Conservation (phyloP, 2,888 invertebrate species). For the Harpalus rubripes region DNA sequence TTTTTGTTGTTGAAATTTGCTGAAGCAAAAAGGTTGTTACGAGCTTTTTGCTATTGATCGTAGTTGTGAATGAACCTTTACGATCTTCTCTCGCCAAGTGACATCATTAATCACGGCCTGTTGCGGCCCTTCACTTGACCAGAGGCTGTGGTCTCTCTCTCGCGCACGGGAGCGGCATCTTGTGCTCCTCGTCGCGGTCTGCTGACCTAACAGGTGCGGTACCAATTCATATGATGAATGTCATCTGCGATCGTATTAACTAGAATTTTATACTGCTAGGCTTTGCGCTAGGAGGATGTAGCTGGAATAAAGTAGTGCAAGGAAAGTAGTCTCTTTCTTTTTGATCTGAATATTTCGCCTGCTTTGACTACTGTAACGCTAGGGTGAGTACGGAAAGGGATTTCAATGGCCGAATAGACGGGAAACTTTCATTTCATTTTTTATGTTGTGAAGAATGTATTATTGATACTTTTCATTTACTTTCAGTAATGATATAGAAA, state of each 20-base stretch:
- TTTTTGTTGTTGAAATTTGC: conserved; percentile 36
- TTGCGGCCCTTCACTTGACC: conserved; percentile 66
- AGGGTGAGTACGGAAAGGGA: no score
- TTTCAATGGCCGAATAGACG: no score
- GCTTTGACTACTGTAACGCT: no score
- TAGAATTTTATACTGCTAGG: conserved; percentile 49
- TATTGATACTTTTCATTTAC: no score
- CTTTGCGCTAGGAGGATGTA: conserved; percentile 52
- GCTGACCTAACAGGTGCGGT: conserved; percentile 66
- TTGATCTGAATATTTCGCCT: conserved; percentile 18
- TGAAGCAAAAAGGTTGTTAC: conserved; percentile 24
- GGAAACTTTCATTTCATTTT: no score
- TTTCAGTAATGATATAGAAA: no score
- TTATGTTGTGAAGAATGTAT: no score
- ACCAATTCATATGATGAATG: conserved; percentile 66
- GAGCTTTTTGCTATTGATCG: conserved; percentile 24
- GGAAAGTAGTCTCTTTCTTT: conserved; percentile 64
- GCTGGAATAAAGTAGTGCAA: conserved; percentile 56
- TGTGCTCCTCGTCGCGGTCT: conserved; percentile 20
- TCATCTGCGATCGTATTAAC: conserved; percentile 61
- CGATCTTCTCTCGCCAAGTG: conserved; percentile 62
- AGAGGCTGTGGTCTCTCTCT: conserved; percentile 35
- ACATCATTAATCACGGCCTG: conserved; percentile 63
- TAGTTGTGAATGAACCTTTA: conserved; percentile 62
- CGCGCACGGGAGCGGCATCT: background rate